Percentiles rank a stretch among this genome's conserved stretches.
Conservation (phyloP, 2,113 vertebrate species). For the Abramis brama region DNA sequence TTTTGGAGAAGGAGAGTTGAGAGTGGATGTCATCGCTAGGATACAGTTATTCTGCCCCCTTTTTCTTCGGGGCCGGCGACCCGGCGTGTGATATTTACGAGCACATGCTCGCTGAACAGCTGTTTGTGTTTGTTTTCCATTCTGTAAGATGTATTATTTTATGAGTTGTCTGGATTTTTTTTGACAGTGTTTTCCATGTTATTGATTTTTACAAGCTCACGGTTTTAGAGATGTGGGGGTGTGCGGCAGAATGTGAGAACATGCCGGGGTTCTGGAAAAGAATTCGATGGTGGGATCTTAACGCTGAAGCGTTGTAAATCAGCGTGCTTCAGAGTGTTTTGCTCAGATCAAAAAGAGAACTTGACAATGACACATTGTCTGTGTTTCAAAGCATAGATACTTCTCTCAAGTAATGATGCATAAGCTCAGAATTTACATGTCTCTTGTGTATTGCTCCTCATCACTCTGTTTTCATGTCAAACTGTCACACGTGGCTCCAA, state of each 20-base stretch:
- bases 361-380: conserved; percentile 14
- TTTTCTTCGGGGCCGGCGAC: not conserved
- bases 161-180: conserved; percentile 40
- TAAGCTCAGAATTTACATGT: conserved; percentile 17
- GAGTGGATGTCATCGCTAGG: conserved; percentile 33
- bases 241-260: conserved; percentile 30
- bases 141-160: conserved; percentile 41
- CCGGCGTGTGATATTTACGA: conserved; percentile 46
- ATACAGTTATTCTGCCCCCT: not conserved
- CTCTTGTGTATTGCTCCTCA: not conserved
- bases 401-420: conserved; percentile 3
- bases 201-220: conserved; percentile 45
- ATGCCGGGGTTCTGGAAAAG: not conserved
- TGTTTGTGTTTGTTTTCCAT: conserved; percentile 52
- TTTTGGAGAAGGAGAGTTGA: conserved; percentile 26
- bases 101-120: conserved; percentile 44
- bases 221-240: conserved; percentile 20
- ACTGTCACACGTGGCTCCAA: not conserved
- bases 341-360: not conserved
- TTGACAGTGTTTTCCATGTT: conserved; percentile 34
- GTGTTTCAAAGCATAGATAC: conserved; percentile 6
- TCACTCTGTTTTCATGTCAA: not conserved
- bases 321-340: conserved; percentile 17
- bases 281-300: conserved; percentile 9
- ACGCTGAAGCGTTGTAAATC: conserved; percentile 23